Percentiles rank a stretch among this genome's conserved stretches.
Evolutionary conservation across 2,888 invertebrate species (phyloP).

Genomic region (Ferdinandea cuprea): DNA sequence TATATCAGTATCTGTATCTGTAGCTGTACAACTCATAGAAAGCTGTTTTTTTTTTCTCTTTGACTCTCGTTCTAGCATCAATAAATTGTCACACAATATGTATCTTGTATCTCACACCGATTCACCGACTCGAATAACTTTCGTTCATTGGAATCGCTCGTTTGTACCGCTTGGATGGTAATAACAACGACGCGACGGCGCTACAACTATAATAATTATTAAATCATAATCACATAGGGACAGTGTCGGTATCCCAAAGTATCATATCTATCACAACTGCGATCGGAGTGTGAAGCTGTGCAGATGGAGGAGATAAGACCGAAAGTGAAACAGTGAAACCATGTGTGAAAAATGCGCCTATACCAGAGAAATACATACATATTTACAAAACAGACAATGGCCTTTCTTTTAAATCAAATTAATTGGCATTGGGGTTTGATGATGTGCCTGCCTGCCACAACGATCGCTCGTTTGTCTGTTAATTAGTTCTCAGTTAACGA

Average conservation of each 20-base stretch:
- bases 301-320: neutral
- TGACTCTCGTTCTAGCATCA: constrained; percentile 12
- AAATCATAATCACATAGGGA: constrained; percentile 57
- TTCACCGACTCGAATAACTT: constrained; percentile 51
- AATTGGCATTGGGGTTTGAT: constrained; percentile 55
- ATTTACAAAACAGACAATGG: no score
- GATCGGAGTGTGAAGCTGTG: constrained; percentile 25
- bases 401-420: constrained; percentile 63
- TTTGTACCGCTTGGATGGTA: constrained; percentile 22
- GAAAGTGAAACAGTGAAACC: constrained; percentile 67
- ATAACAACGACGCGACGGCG: neutral
- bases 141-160: constrained; percentile 44
- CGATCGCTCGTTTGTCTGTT: constrained; percentile 22
- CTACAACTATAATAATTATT: constrained; percentile 58
- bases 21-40: constrained; percentile 25
- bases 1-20: constrained; percentile 11
- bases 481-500: constrained; percentile 63
- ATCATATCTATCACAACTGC: constrained; percentile 10
- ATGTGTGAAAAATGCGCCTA: constrained; percentile 69
- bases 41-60: constrained; percentile 5
- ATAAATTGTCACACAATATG: constrained; percentile 43
- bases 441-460: constrained; percentile 37
- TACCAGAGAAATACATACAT: neutral
- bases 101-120: constrained; percentile 20
- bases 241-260: constrained; percentile 39